A percentile compares a stretch with the other conserved stretches of the same genome.
These are phyloP conservation scores for Electrona antarctica DNA, from an alignment of 2,113 vertebrate species.

Conservation along the genomic window DNA sequence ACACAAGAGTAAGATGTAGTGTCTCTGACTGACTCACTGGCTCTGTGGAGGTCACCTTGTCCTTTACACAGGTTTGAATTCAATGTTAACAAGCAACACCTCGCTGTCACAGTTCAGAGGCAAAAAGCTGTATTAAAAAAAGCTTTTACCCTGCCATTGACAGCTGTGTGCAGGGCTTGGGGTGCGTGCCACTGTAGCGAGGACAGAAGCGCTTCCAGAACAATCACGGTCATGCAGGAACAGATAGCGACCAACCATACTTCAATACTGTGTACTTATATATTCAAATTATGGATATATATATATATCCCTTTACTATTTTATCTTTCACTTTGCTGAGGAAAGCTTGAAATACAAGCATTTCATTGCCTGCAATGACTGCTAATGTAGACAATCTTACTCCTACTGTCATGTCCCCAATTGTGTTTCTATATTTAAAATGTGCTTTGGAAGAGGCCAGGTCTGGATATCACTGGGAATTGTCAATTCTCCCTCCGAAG, in stretches of 20 bases:
- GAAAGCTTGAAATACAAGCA: no score
- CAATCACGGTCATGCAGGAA: conserved; percentile 6
- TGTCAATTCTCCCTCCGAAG: no score
- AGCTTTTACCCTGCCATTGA: conserved; percentile 2
- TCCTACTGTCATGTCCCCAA: not conserved
- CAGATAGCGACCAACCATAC: conserved; percentile 21
- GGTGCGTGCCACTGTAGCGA: not conserved
- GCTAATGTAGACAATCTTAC: not conserved
- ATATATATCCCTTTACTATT: no score
- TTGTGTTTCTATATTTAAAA: conserved; percentile 23
- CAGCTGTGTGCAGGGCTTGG: conserved; percentile 22
- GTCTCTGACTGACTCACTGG: not conserved
- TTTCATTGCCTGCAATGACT: no score
- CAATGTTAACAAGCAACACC: not conserved
- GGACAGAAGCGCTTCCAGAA: conserved; percentile 19
- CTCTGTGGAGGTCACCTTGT: not conserved
- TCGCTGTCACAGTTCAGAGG: not conserved
- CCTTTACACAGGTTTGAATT: not conserved
- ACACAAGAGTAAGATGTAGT: not conserved
- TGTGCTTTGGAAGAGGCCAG: not conserved
- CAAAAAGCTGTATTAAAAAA: not conserved
- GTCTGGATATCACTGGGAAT: no score
- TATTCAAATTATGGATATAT: no score
- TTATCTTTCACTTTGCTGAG: no score
- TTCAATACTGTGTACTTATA: not conserved